phyloP scores from a whole-genome alignment of 2,113 vertebrate species.

The Sinocyclocheilus maitianheensis region DNA sequence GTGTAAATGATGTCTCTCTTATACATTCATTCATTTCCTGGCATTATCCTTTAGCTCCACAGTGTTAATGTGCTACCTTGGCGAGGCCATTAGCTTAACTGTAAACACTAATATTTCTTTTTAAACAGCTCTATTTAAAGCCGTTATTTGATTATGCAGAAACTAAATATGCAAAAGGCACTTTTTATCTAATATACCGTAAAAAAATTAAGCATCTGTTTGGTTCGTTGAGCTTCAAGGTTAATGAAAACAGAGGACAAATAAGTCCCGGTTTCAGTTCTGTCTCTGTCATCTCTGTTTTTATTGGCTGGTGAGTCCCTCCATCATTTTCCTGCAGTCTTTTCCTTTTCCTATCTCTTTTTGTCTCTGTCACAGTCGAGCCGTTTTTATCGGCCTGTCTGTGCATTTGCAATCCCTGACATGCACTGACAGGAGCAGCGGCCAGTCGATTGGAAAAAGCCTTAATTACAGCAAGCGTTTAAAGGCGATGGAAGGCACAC shows the following conservation, averaged over 20 bases:
- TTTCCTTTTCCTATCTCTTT: constrained; percentile 49
- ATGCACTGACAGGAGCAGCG: constrained; percentile 50
- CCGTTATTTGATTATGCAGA: background rate
- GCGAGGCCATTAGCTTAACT: constrained; percentile 28
- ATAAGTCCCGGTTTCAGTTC: constrained; percentile 62
- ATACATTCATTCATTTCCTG: constrained; percentile 28
- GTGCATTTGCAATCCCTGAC: constrained; percentile 47
- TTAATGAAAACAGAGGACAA: constrained; percentile 73
- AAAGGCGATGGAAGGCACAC: constrained; percentile 40
- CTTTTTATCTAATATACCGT: background rate
- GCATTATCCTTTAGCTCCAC: constrained; percentile 30
- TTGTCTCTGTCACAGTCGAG: constrained; percentile 62
- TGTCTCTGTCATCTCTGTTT: constrained; percentile 70
- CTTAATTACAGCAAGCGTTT: constrained; percentile 62
- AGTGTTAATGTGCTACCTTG: constrained; percentile 39
- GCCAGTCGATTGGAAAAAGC: constrained; percentile 69
- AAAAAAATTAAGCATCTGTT: constrained; percentile 52
- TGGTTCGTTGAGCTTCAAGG: constrained; percentile 65
- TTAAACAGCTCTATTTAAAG: constrained; percentile 39
- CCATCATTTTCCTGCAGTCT: constrained; percentile 8
- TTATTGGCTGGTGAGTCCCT: constrained; percentile 62
- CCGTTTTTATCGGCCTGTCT: constrained; percentile 64
- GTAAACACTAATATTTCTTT: constrained; percentile 48
- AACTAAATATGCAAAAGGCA: background rate
- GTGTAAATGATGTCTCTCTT: constrained; percentile 27